These are phyloP conservation scores for Pampusana beccarii DNA, from an alignment of 2,113 vertebrate species.

Conservation along the genomic window DNA sequence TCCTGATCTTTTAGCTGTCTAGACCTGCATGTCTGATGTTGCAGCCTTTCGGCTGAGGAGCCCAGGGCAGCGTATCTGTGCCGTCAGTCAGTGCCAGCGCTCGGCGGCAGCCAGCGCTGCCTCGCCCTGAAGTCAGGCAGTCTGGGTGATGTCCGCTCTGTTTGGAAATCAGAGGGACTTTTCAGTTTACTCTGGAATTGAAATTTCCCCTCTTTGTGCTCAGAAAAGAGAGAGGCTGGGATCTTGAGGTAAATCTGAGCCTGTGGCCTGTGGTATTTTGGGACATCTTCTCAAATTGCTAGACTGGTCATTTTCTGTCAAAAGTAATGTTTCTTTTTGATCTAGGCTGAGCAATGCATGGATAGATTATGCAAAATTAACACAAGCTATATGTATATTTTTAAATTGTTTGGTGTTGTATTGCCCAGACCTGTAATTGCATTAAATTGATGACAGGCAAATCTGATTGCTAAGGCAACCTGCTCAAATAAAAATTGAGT, in stretches of 20 bases:
- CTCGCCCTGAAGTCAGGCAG: not conserved
- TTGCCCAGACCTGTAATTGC: not conserved
- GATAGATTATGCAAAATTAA: not conserved
- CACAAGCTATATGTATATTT: not conserved
- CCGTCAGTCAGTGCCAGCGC: not conserved
- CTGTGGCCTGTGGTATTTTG: not conserved
- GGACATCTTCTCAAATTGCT: not conserved
- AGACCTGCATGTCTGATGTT: not conserved
- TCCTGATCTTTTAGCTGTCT: not conserved
- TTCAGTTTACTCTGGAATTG: not conserved
- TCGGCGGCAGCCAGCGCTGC: not conserved
- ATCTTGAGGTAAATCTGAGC: not conserved
- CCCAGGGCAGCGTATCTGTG: not conserved
- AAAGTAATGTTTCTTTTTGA: not conserved
- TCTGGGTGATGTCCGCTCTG: not conserved
- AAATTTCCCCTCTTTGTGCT: not conserved
- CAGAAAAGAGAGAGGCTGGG: not conserved
- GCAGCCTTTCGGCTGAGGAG: not conserved
- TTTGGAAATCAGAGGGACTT: not conserved
- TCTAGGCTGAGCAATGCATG: not conserved
- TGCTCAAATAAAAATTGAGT: not conserved
- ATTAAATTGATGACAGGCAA: not conserved
- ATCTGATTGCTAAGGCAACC: not conserved
- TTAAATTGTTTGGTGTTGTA: not conserved
- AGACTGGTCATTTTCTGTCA: not conserved